Evolutionary conservation across 2,888 invertebrate species (phyloP).

Genomic region (Melipona beecheii): DNA sequence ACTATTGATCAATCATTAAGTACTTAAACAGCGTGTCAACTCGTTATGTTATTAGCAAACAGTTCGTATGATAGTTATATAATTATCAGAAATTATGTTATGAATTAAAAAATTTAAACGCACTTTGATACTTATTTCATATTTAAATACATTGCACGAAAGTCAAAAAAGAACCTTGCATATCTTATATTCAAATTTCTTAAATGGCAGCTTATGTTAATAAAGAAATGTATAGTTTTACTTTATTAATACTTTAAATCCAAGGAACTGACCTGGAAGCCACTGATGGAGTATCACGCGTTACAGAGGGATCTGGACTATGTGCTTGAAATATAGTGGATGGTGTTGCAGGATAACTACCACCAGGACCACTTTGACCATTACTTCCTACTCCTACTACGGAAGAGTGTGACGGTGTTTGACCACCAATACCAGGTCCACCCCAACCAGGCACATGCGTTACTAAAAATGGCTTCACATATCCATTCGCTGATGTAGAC

Average conservation of each 20-base stretch:
- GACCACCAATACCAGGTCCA: constrained; percentile 83
- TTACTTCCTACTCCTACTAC: constrained; percentile 84
- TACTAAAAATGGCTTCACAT: constrained; percentile 93
- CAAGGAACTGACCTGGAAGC: constrained; percentile 89
- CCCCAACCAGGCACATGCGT: constrained; percentile 92
- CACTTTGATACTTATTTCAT: background rate
- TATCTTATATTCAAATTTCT: constrained; percentile 53
- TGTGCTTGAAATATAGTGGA: constrained; percentile 87
- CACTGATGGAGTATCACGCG: constrained; percentile 90
- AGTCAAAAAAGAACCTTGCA: constrained; percentile 49
- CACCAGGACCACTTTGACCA: constrained; percentile 83
- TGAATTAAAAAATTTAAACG: constrained; percentile 34
- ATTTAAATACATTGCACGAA: constrained; percentile 37
- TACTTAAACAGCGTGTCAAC: background rate
- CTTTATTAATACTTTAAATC: constrained; percentile 74
- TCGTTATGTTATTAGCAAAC: background rate
- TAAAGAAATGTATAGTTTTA: constrained; percentile 26
- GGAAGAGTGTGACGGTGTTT: constrained; percentile 81
- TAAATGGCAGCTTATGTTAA: constrained; percentile 46
- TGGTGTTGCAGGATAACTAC: constrained; percentile 88
- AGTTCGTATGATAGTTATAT: background rate
- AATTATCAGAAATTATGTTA: constrained; percentile 4
- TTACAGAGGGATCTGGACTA: constrained; percentile 88
- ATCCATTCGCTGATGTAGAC: constrained; percentile 90
- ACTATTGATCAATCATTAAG: constrained; percentile 4